Base-by-base conservation (phyloP, 2,888 invertebrate species). In the Caenorhabditis macrosperma region DNA sequence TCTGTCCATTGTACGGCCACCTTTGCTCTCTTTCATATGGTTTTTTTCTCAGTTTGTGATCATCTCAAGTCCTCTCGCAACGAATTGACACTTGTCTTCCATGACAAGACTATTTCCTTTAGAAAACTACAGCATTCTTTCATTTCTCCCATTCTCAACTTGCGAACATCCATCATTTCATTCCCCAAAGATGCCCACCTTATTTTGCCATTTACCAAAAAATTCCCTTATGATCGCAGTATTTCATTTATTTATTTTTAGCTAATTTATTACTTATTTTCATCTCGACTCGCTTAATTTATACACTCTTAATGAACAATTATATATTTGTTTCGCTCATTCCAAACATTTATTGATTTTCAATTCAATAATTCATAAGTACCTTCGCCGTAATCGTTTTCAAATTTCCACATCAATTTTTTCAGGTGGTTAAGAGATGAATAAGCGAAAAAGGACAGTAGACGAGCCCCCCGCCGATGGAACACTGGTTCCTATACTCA, bases 381-480 rank as follows among this genome's bases (percentile, higher is more conserved):
- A n/a, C n/a, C n/a, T n/a, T n/a, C 15, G 7, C 15, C 15, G 9
- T 38, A 2, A 9, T 38, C 12, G 12, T 12, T 38, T 33, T 33
- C 33, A 33, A 33, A 9, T 7, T n/a, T n/a, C n/a, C 5, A 38
- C 9, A 9, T 15, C 38, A 9, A 24, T 24, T 48, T 48, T 24
- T 48, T 22, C 24, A 12, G 2, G 10, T 41, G 5, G 12, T 41
- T 12, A 12, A 46, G 20, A 26, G 35, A 78, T 78, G 78, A 78
- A 71, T 57, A 76, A 68, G 28, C n/a, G 67, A 35, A 78, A 78
- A 66, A 33, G 71, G 24, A n/a, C 63, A 17, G 33, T 12, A 7
- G 44, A 30, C 28, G 46, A 22, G 2, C 2, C 38, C 12, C 2
- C 38, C n/a, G n/a, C n/a, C n/a, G n/a, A n/a, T n/a, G n/a, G n/a